A percentile compares a stretch with the other conserved stretches of the same genome.
These are phyloP conservation scores for Galaxias olidus DNA, from an alignment of 2,797 vertebrate genomes.

Conservation along the genomic window DNA sequence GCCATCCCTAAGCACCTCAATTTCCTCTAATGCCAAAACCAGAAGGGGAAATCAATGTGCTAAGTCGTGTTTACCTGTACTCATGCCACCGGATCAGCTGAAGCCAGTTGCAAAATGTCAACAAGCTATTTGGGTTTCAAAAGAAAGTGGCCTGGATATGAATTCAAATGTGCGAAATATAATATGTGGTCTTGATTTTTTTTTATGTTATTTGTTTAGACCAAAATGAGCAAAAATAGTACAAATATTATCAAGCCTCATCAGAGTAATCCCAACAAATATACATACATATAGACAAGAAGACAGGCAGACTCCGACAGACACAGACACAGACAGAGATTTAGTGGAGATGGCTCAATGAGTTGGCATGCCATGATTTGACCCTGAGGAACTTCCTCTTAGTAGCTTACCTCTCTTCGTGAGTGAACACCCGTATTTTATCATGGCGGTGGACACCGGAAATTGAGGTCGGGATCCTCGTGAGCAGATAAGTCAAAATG, in stretches of 20 bases:
- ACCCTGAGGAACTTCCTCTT: too few relatives aligned
- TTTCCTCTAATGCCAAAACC: constrained; percentile 18
- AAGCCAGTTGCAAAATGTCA: not conserved
- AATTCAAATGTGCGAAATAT: not conserved
- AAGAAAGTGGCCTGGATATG: not conserved
- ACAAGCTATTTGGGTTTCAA: not conserved
- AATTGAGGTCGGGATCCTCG: constrained; percentile 70
- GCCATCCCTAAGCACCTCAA: constrained; percentile 19
- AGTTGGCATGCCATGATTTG: too few relatives aligned
- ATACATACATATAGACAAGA: not conserved
- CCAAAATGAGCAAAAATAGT: not conserved
- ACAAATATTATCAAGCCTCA: not conserved
- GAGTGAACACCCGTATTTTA: constrained; percentile 59
- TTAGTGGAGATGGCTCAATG: too few relatives aligned
- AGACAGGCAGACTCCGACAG: too few relatives aligned
- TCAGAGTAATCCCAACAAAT: not conserved
- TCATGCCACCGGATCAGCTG: not conserved
- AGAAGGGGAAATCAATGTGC: constrained; percentile 31
- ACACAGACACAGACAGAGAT: too few relatives aligned
- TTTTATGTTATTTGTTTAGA: not conserved
- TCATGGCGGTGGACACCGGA: constrained; percentile 58
- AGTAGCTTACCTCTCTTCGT: not conserved
- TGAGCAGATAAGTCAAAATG: constrained; percentile 56
- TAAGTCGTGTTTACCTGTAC: constrained; percentile 8
- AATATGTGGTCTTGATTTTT: too few relatives aligned